Base-by-base conservation (phyloP, 2,113 vertebrate genomes). In the Centropristis striata region DNA sequence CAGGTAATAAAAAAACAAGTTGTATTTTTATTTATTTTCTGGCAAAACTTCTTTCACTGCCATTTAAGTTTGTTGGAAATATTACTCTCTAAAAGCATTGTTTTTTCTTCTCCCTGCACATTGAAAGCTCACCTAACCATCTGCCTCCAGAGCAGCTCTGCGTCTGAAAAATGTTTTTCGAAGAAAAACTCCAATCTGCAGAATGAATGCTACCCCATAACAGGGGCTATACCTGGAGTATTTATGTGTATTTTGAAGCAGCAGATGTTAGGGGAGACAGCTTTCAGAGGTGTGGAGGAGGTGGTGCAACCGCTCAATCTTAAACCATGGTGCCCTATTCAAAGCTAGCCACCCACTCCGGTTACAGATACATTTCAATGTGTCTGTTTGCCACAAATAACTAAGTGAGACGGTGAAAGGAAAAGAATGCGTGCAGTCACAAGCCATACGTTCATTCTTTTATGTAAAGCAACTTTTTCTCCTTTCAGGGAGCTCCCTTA, bases 121-220 rank as follows among this genome's bases (percentile, higher is more conserved):
- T 18, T 37, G 23, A 25, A 60, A 57, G 49, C 51, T 50, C 79
- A 73, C 60, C 16, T 3, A 80, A 65, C 71, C 80, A 79, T 78
- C 85, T 83, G 83, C 77, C 59, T 76, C 49, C 67, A 60, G 55
- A 80, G 54, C 6, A 42, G 39, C 70, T 83, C 44, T 66, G 42
- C 80, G 49, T 72, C 73, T 80, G 76, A 86, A 67, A 80, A 85
- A 87, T 85, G 77, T 83, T 77, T 80, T 69, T 13, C 27, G 64
- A 75, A 84, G 50, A 82, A 80, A 87, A 90, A 84, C 70, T 78
- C 71, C 83, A 88, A 86, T 87, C 83, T 87, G 69, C 80, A 75
- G 89, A 75, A 80, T 78, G 84, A 76, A 85, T 77, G 71, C 60
- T 3, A 14, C 72, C 67, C 53, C 63, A 44, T 42, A 75, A 81